These are phyloP conservation scores for Scaptodrosophila lebanonensis DNA, from an alignment of 1,140 invertebrate species.

Conservation along the genomic window DNA sequence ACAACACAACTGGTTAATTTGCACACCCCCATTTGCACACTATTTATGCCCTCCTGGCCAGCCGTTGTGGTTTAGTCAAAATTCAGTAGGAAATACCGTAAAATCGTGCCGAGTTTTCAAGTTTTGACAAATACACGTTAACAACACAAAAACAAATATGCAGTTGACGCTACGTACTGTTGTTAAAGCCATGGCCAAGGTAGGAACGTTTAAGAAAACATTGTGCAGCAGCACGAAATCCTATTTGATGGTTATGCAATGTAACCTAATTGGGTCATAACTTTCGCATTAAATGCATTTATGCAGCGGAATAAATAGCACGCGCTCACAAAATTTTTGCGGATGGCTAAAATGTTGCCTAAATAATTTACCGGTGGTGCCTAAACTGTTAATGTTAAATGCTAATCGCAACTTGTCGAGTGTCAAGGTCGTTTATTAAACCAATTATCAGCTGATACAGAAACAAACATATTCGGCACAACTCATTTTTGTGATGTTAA, in stretches of 20 bases:
- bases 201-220: conserved; percentile 21
- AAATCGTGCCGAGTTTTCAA: conserved; percentile 37
- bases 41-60: conserved; percentile 10
- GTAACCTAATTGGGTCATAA: conserved; percentile 59
- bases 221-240: not conserved
- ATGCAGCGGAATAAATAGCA: not conserved
- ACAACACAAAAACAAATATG: conserved; percentile 42
- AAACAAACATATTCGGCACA: too few relatives aligned
- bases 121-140: conserved; percentile 13
- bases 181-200: conserved; percentile 57
- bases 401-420: not conserved
- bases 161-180: conserved; percentile 64
- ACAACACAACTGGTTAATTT: too few relatives aligned
- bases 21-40: too few relatives aligned
- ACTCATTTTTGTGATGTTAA: too few relatives aligned
- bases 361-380: too few relatives aligned
- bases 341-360: too few relatives aligned
- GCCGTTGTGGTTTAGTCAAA: conserved; percentile 14
- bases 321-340: conserved; percentile 12
- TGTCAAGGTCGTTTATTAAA: conserved; percentile 42
- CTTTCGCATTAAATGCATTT: conserved; percentile 33
- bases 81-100: conserved; percentile 41
- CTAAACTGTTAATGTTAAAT: too few relatives aligned
- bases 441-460: conserved; percentile 19
- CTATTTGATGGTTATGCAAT: conserved; percentile 66